Evolutionary conservation across 2,797 vertebrate species (phyloP).

Genomic region (Sternarchorhynchus goeldii): DNA sequence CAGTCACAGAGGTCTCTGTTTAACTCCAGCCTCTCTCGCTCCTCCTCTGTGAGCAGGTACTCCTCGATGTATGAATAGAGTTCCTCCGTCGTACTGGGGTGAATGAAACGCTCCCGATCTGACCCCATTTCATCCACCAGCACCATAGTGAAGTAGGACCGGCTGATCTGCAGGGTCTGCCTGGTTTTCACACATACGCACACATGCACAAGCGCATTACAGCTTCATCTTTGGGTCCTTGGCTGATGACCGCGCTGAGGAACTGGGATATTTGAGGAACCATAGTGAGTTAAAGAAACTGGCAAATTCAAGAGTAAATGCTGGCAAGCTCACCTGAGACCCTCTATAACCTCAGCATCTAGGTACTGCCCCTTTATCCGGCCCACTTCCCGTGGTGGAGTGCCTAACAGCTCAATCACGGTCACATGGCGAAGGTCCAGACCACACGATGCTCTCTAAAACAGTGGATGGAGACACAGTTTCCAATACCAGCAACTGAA

Average conservation of each 20-base stretch:
- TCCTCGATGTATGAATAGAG: slow-evolving; percentile 88
- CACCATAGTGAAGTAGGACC: slow-evolving; percentile 87
- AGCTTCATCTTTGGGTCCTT: neutral
- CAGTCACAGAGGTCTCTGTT: slow-evolving; percentile 83
- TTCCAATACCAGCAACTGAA: no score
- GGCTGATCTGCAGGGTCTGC: slow-evolving; percentile 83
- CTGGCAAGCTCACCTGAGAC: slow-evolving; percentile 80
- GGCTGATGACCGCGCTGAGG: no score
- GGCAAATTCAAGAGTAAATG: neutral
- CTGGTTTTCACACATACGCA: slow-evolving; percentile 64
- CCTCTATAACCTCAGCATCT: slow-evolving; percentile 81
- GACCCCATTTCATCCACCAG: slow-evolving; percentile 86
- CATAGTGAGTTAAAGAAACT: neutral
- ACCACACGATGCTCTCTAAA: slow-evolving; percentile 85
- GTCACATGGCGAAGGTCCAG: slow-evolving; percentile 87
- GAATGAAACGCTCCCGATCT: slow-evolving; percentile 89
- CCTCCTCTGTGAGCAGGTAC: slow-evolving; percentile 83
- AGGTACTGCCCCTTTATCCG: slow-evolving; percentile 85
- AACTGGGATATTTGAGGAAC: no score
- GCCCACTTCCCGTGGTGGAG: slow-evolving; percentile 83
- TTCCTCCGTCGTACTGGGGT: slow-evolving; percentile 83
- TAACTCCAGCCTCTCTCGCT: slow-evolving; percentile 73
- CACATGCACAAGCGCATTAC: neutral
- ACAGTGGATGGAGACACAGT: neutral
- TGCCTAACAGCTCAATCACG: slow-evolving; percentile 87